Conservation (phyloP, 2,888 invertebrate species). For the Phaedon cochleariae region DNA sequence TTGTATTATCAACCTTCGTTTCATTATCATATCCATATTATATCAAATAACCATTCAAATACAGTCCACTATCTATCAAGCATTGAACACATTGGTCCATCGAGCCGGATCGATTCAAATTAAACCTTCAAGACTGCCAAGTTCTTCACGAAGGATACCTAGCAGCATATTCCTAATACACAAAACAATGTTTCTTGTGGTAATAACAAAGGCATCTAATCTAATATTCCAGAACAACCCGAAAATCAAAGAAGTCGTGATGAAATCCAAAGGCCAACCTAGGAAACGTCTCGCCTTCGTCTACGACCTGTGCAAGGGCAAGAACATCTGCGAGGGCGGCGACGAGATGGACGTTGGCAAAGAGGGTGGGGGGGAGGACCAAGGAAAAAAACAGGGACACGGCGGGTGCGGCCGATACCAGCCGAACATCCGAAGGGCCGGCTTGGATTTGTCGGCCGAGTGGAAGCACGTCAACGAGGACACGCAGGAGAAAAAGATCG, state of each 20-base stretch:
- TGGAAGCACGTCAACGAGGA: constrained; percentile 99
- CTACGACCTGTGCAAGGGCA: constrained; percentile 97
- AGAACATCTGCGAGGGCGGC: constrained; percentile 97
- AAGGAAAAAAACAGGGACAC: constrained; percentile 75
- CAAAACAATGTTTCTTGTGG: no score
- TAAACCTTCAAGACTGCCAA: no score
- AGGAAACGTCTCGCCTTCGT: constrained; percentile 93
- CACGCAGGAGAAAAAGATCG: constrained; percentile 95
- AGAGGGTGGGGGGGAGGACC: constrained; percentile 72
- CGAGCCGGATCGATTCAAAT: no score
- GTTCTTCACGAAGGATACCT: no score
- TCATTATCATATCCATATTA: no score
- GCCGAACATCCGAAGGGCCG: constrained; percentile 88
- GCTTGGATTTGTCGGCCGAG: constrained; percentile 94
- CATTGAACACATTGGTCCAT: no score
- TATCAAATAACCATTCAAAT: no score
- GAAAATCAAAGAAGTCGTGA: constrained; percentile 92
- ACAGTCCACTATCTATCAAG: no score
- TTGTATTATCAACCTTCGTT: no score
- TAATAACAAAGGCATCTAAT: no score
- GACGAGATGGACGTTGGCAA: constrained; percentile 95
- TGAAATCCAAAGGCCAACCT: constrained; percentile 96
- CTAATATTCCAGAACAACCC: constrained; percentile 74
- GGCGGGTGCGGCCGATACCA: constrained; percentile 99
- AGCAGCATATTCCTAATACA: no score